Base-by-base conservation (phyloP, 2,888 invertebrate species). In the Lobophora halterata region DNA sequence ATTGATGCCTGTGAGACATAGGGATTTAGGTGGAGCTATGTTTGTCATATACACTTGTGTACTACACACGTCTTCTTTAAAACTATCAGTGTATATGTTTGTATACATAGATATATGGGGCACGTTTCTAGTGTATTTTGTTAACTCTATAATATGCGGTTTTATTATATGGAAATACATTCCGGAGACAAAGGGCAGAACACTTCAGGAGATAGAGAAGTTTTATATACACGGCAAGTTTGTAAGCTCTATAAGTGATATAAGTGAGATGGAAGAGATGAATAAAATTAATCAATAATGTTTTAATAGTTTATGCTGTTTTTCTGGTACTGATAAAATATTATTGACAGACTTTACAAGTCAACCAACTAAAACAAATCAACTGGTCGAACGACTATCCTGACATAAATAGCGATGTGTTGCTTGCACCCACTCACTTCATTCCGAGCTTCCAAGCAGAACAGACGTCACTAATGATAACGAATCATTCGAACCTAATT, bases 1-100 rank as follows among this genome's bases (percentile, higher is more conserved):
- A 11, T 4, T 56, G 2, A 51, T 52, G 47, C 56, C 56, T 1
- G 52, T 56, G 0, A 52, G 54, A 13, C 50, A 54, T 8, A 46
- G 50, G 37, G 51, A 52, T 3, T 7, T 56, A 12, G 56, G 56
- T 0, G 54, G 52, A 1, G 48, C 46, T 2, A 14, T 52, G 4
- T 48, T 34, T 5, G 44, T 55, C 8, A 24, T 46, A 17, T 38
- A 33, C 8, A 36, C 46, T 1, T 49, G 49, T 18, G 1, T 48
- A 3, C 30, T 50, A 9, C 48, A 50, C 12, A 25, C 49, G 1
- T 36, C 44, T 3, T 44, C 49, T 4, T 33, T 55, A 3, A 55
- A 52, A 45, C 3, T 49, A 12, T 45, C 49, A 0, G 52, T 52
- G 0, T 55, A 55, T 34, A 36, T 55, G 8, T 49, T 54, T 6